Base-by-base conservation (phyloP, 1,140 invertebrate genomes). In the Holcopasites calliopsidis region DNA sequence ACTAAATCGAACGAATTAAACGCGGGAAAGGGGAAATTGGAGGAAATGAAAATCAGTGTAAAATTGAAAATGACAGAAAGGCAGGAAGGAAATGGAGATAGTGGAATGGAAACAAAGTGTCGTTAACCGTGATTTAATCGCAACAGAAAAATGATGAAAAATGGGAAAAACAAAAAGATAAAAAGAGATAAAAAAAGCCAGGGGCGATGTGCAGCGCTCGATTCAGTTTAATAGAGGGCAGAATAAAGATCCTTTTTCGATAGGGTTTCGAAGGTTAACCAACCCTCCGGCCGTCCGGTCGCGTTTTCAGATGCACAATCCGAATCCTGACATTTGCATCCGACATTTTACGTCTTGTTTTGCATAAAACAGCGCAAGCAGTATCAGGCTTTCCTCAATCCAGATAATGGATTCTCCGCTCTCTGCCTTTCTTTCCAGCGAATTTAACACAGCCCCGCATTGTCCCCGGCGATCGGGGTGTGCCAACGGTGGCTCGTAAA, bases 381-480 rank as follows among this genome's bases (percentile, higher is more conserved):
- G 71, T 75, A 75, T 70, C 80, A 75, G 62, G 79, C 64, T 82
- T 81, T 73, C 79, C 66, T 69, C 80, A 70, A 77, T 82, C 79
- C 55, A 40, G 57, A 76, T 82, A 82, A 82, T 82, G 74, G 80
- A 75, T 49, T 54, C 80, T 58, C 72, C 38, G 47, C 60, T 60
- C 79, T 77, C 76, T 55, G 50, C 61, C 64, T 70, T 82, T 82
- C 80, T 82, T 64, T 82, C 80, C 80, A 68, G 40, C 80, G 44
- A 82, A 82, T 82, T 82, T 82, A 82, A 81, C 80, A 66, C 79
- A 54, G 60, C 50, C 75, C 60, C 70, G 58, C 80, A 82, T 82
- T 82, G 80, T 82, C 80, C 79, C 74, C 70, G 50, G 44, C 44
- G 44, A n/a, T 16, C 44, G 16, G 44, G n/a, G 28, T 13, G 38